Percentiles rank a stretch among this genome's conserved stretches.
phyloP scores from a whole-genome alignment of 2,797 vertebrate genomes.

The Myotis daubentonii region DNA sequence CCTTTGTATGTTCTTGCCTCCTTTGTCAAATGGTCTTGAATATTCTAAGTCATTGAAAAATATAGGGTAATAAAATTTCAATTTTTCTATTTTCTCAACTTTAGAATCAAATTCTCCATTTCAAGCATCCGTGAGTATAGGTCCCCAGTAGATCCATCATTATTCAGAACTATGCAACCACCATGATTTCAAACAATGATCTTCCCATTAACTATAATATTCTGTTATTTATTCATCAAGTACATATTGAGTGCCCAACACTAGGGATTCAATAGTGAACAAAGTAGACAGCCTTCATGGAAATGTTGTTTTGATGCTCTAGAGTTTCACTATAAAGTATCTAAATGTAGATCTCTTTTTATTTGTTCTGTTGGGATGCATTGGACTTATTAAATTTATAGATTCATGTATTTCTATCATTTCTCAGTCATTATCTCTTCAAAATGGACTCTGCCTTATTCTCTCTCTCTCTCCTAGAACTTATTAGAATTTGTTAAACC shows the following conservation, averaged over 20 bases:
- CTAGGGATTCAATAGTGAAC: background rate
- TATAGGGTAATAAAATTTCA: background rate
- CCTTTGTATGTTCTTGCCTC: too few species aligned
- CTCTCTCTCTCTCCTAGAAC: background rate
- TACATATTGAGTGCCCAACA: background rate
- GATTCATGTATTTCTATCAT: background rate
- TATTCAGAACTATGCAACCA: background rate
- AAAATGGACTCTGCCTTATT: background rate
- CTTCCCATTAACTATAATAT: background rate
- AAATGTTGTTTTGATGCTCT: background rate
- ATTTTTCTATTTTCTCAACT: background rate
- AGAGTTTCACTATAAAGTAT: background rate
- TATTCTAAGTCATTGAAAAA: background rate
- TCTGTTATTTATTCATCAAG: background rate
- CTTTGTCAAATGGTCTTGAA: too few species aligned
- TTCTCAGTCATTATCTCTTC: background rate
- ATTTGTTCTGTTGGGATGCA: background rate
- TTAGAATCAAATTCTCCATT: background rate
- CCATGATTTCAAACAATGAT: background rate
- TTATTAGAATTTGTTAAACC: background rate
- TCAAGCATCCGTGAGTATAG: background rate
- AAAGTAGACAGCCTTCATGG: background rate
- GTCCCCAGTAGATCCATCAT: background rate
- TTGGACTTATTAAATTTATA: background rate
- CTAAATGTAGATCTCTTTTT: background rate